phyloP scores from a whole-genome alignment of 2,797 vertebrate species.

The Chaetodon trifasciatus region DNA sequence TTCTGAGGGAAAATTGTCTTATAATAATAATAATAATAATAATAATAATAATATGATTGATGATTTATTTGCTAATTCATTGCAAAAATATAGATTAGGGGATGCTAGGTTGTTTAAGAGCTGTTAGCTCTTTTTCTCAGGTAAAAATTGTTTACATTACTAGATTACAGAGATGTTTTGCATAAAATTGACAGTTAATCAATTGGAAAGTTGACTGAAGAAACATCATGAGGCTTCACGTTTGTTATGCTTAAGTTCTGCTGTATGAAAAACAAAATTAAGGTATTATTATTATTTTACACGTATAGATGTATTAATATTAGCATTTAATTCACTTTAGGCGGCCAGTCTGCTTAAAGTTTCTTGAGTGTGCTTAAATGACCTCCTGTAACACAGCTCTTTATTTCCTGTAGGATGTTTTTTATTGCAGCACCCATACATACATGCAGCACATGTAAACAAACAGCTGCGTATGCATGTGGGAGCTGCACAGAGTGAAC shows the following conservation, averaged over 20 bases:
- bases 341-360: neutral
- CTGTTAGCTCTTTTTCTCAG: neutral
- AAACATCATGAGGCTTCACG: neutral
- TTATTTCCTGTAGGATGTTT: neutral
- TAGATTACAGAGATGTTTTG: neutral
- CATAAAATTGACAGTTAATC: slow-evolving; percentile 1
- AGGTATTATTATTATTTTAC: neutral
- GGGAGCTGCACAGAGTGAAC: neutral
- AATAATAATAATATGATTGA: too few relatives aligned
- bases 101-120: neutral
- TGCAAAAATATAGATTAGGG: neutral
- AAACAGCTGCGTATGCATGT: neutral
- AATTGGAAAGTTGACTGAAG: slow-evolving; percentile 2
- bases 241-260: neutral
- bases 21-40: neutral
- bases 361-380: neutral
- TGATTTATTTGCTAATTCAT: neutral
- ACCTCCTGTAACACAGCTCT: neutral
- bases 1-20: neutral
- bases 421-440: neutral
- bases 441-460: neutral
- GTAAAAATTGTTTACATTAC: slow-evolving; percentile 1
- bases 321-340: neutral
- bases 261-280: neutral
- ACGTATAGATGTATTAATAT: neutral